Percentiles rank a stretch among this genome's conserved stretches.
Evolutionary conservation across 2,888 invertebrate genomes (phyloP).

Genomic region (Trissoscelio sp.): DNA sequence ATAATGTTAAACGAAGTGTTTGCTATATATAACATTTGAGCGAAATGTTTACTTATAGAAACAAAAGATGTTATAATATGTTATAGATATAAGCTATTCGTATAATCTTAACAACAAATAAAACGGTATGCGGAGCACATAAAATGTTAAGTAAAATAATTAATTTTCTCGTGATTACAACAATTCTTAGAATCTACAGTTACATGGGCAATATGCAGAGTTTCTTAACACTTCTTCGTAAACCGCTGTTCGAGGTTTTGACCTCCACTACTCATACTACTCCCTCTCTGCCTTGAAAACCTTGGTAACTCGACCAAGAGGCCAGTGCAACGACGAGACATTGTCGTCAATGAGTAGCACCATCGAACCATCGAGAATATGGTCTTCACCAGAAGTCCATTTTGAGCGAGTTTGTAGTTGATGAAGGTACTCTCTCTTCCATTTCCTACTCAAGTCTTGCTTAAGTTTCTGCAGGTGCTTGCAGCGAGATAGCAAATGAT

Average conservation of each 20-base stretch:
- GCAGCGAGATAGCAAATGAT: neutral
- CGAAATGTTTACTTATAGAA: too few species aligned
- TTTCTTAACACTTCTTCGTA: conserved; percentile 2
- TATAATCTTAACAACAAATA: too few species aligned
- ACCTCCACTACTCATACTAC: conserved; percentile 3
- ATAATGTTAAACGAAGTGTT: too few species aligned
- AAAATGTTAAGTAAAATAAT: neutral
- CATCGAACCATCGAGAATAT: conserved; percentile 1
- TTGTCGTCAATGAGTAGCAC: conserved; percentile 10
- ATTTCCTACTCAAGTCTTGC: conserved; percentile 65
- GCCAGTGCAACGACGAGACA: neutral
- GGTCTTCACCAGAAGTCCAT: conserved; percentile 42
- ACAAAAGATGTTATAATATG: too few species aligned
- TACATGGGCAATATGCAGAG: conserved; percentile 8
- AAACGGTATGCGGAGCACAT: too few species aligned
- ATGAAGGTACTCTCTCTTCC: conserved; percentile 65
- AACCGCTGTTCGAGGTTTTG: conserved; percentile 1
- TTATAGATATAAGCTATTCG: too few species aligned
- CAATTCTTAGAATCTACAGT: too few species aligned
- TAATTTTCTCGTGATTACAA: too few species aligned
- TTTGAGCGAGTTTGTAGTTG: conserved; percentile 64
- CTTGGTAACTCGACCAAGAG: conserved; percentile 1
- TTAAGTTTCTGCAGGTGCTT: conserved; percentile 21
- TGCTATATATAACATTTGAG: too few species aligned
- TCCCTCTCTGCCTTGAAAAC: conserved; percentile 7